phyloP scores from a whole-genome alignment of 2,797 vertebrate genomes.

The Squalus acanthias region DNA sequence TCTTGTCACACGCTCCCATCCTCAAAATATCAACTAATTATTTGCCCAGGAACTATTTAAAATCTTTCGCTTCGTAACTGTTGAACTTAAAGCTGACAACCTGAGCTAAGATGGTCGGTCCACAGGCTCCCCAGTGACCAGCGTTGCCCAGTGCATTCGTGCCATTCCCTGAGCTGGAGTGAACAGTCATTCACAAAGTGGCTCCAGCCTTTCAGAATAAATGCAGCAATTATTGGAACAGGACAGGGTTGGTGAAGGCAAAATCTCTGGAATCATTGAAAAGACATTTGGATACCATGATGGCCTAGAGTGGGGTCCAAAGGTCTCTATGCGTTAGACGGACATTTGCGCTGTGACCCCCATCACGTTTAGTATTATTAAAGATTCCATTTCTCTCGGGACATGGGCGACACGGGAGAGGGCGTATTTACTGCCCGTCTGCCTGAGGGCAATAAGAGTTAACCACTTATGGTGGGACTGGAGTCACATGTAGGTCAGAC shows the following conservation, averaged over 20 bases:
- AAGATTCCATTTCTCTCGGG: neutral
- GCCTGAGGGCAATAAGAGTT: neutral
- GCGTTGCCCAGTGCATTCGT: neutral
- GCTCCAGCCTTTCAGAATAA: neutral
- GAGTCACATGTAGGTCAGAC: neutral
- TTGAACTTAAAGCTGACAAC: neutral
- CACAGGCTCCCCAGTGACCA: neutral
- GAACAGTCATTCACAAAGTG: neutral
- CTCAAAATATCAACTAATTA: neutral
- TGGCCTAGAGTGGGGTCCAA: neutral
- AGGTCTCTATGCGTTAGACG: neutral
- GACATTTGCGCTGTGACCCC: neutral
- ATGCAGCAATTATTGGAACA: neutral
- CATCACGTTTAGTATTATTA: neutral
- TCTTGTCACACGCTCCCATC: neutral
- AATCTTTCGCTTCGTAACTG: neutral
- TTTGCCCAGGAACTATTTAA: neutral
- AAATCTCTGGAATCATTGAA: neutral
- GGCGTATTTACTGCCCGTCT: neutral
- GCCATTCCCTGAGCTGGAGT: neutral
- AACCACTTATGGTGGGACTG: neutral
- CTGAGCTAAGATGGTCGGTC: neutral
- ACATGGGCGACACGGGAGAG: too few relatives aligned
- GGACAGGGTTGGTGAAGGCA: neutral
- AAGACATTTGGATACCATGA: neutral